A percentile compares a stretch with the other conserved stretches of the same genome.
Conservation (phyloP, 2,888 invertebrate species). For the Dicyrtoma fusca region DNA sequence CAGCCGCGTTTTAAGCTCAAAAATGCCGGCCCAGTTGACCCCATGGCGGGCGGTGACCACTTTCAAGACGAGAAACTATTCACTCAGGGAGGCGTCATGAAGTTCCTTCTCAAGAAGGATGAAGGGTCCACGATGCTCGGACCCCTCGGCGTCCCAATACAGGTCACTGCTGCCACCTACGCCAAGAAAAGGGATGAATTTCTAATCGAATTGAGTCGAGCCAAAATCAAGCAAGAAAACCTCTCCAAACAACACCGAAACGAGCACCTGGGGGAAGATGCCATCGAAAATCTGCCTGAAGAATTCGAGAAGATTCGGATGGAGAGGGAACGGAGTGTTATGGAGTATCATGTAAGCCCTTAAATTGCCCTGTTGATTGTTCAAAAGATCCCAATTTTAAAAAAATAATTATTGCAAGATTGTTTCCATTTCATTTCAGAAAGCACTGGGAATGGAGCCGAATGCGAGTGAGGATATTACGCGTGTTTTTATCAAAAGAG, state of each 20-base stretch:
- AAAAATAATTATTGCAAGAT: background rate
- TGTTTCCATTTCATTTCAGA: background rate
- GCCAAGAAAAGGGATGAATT: background rate
- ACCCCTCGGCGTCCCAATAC: constrained; percentile 13
- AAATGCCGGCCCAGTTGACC: no score
- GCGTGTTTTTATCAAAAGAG: background rate
- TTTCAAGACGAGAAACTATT: background rate
- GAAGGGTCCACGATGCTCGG: background rate
- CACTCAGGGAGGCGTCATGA: constrained; percentile 17
- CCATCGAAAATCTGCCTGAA: background rate
- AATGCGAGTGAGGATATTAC: constrained; percentile 14
- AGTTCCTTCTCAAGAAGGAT: constrained; percentile 14
- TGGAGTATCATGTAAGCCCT: background rate
- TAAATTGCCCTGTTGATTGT: background rate
- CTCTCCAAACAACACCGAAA: background rate
- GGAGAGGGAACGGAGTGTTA: background rate
- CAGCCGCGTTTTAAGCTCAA: constrained; percentile 1
- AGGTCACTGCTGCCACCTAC: background rate
- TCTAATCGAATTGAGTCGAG: background rate
- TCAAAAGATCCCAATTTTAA: no score
- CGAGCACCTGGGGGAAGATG: background rate
- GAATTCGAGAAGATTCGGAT: background rate
- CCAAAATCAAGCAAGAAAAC: background rate
- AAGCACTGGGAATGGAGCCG: background rate
- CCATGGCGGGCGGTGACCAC: no score